Percentiles rank a stretch among this genome's conserved stretches.
Evolutionary conservation across 2,888 invertebrate genomes (phyloP).

Genomic region (Horisme vitalbata): DNA sequence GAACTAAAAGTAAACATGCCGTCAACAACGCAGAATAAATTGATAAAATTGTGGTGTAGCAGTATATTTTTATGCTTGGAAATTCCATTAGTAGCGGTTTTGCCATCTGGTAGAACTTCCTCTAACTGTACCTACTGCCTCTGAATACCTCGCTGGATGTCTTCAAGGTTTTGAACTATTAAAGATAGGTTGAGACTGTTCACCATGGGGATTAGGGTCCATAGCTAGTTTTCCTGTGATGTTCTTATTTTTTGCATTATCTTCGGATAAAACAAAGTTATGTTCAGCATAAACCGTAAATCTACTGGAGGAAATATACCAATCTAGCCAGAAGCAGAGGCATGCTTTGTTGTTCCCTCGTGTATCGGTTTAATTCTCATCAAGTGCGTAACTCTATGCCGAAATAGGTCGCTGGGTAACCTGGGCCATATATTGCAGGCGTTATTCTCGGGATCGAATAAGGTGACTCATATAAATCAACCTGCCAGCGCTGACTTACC

Average conservation of each 20-base stretch:
- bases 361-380: slow-evolving; percentile 33
- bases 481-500: slow-evolving; percentile 42
- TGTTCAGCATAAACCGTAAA: not conserved
- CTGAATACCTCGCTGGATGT: no score
- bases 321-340: slow-evolving; percentile 12
- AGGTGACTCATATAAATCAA: slow-evolving; percentile 51
- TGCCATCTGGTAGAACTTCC: no score
- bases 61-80: not conserved
- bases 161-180: no score
- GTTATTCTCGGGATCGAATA: slow-evolving; percentile 48
- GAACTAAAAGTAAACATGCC: slow-evolving; percentile 8
- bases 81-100: not conserved
- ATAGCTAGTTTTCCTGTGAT: no score
- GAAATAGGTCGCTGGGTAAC: slow-evolving; percentile 38
- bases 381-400: slow-evolving; percentile 33
- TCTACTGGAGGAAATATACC: not conserved
- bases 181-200: no score
- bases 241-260: not conserved
- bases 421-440: slow-evolving; percentile 37
- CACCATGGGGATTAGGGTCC: no score
- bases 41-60: not conserved
- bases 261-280: not conserved
- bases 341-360: slow-evolving; percentile 23
- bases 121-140: no score
- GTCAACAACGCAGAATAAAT: not conserved